Percentiles rank a stretch among this genome's conserved stretches.
These are phyloP conservation scores for Noctua janthina DNA, from an alignment of 2,888 invertebrate genomes.

Conservation along the genomic window DNA sequence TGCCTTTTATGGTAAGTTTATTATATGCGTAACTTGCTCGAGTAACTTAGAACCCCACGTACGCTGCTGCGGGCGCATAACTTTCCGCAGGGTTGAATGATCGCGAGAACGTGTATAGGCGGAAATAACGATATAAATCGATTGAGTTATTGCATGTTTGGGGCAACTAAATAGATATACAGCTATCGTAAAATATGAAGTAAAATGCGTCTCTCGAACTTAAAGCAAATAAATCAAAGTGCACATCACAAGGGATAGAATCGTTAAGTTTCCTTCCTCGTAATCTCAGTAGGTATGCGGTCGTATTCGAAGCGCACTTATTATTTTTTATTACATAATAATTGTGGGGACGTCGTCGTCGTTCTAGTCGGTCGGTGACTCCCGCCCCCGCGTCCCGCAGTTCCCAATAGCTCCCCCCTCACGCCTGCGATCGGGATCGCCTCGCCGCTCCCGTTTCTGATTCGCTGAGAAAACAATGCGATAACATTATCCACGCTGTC, in stretches of 20 bases:
- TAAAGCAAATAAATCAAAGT: slow-evolving; percentile 53
- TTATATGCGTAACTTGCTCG: slow-evolving; percentile 32
- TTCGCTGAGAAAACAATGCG: slow-evolving; percentile 76
- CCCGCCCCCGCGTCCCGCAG: slow-evolving; percentile 47
- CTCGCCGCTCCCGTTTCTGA: slow-evolving; percentile 68
- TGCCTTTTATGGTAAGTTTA: slow-evolving; percentile 26
- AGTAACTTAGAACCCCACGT: slow-evolving; percentile 45
- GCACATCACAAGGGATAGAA: slow-evolving; percentile 59
- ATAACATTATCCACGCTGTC: slow-evolving; percentile 82
- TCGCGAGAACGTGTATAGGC: slow-evolving; percentile 42
- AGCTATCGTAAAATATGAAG: slow-evolving; percentile 52
- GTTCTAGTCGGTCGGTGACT: slow-evolving; percentile 81
- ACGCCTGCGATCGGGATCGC: slow-evolving; percentile 68
- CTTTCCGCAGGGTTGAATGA: slow-evolving; percentile 69
- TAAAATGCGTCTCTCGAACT: slow-evolving; percentile 24
- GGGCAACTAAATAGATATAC: slow-evolving; percentile 53
- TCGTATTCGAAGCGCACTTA: slow-evolving; percentile 76
- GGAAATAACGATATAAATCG: slow-evolving; percentile 57
- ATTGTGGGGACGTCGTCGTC: slow-evolving; percentile 80
- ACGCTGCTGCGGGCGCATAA: slow-evolving; percentile 61
- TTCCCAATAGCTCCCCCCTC: slow-evolving; percentile 22
- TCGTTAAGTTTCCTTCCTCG: slow-evolving; percentile 71
- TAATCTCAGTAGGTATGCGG: slow-evolving; percentile 76
- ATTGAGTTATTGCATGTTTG: slow-evolving; percentile 56
- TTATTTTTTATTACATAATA: slow-evolving; percentile 84